Evolutionary conservation across 2,888 invertebrate species (phyloP), one percentile per base, ranked within the genome.

Genomic region (Drosophila mettleri): DNA sequence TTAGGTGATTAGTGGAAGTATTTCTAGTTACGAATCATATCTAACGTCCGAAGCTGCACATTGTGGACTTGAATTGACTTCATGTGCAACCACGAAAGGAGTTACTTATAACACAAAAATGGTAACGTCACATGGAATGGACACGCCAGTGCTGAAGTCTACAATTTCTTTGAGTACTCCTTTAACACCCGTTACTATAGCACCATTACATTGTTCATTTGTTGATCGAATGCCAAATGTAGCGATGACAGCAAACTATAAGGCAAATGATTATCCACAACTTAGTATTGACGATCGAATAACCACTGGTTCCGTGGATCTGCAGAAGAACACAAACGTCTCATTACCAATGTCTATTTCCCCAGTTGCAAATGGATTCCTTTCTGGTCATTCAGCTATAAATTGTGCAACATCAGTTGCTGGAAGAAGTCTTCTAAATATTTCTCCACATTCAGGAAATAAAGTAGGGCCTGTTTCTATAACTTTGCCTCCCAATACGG

Each of bases 301-400:
- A 31, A 12, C 55, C 33, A 14, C 41, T n/a, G n/a, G 33, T 46
- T 38, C 45, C 6, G 20, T 60, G 16, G 86, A 82, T 27, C 48
- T 57, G 14, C 60, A 74, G n/a, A 65, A 22, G 18, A 65, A 22
- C 14, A 33, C 57, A 48, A 49, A 57, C 34, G 34, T 52, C 12
- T 39, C 63, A 31, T 10, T 67, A 31, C 20, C 70, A 6, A 48
- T 57, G 5, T 18, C 58, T 9, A 57, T 54, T 22, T 63, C 67
- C 48, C 38, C 66, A 18, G 55, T 76, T 45, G 48, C 69, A 9
- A 89, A 88, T 46, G 89, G 89, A 34, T 79, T 78, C 14, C 46
- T 75, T n/a, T 36, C 71, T 38, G 71, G 65, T 24, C 86, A 69
- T 60, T 54, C 84, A 22, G 46, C 84, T 4, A 60, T 64, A 5